Base-by-base conservation (phyloP, 1,140 invertebrate genomes). In the Fragariocoptes setiger region DNA sequence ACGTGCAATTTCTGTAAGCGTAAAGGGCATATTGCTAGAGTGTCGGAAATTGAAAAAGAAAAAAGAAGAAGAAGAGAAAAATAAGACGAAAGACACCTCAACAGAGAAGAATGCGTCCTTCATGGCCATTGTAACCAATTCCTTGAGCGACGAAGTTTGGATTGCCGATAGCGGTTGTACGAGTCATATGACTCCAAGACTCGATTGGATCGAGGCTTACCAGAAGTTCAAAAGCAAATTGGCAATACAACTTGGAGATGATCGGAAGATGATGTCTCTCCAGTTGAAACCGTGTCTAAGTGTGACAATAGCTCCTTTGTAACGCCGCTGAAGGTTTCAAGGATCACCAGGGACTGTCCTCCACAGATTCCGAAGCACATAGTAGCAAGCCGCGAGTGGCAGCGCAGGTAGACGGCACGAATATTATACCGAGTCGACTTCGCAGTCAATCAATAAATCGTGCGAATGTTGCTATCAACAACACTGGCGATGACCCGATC, bases 401-500 rank as follows among this genome's bases (percentile, higher is more conserved):
- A n/a, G n/a, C n/a, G n/a, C n/a, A n/a, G n/a, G n/a, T n/a, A n/a
- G n/a, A n/a, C n/a, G n/a, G n/a, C n/a, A n/a, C n/a, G n/a, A n/a
- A n/a, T n/a, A n/a, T n/a, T n/a, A n/a, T n/a, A n/a, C n/a, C n/a
- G n/a, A n/a, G n/a, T n/a, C n/a, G n/a, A n/a, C n/a, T n/a, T n/a
- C n/a, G n/a, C n/a, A n/a, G n/a, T n/a, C n/a, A n/a, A n/a, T n/a
- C n/a, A n/a, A n/a, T n/a, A n/a, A n/a, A n/a, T n/a, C n/a, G n/a
- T n/a, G n/a, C n/a, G n/a, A n/a, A n/a, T n/a, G n/a, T n/a, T n/a
- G n/a, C n/a, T n/a, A n/a, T n/a, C n/a, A 17, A 38, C 12, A 20
- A 13, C 16, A 19, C n/a, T 20, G n/a, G n/a, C n/a, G n/a, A n/a
- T n/a, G 49, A 50, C 21, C 46, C 53, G 15, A 42, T 39, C 8